These are phyloP conservation scores for Donacobius atricapilla DNA, from an alignment of 2,113 vertebrate species.

Conservation along the genomic window DNA sequence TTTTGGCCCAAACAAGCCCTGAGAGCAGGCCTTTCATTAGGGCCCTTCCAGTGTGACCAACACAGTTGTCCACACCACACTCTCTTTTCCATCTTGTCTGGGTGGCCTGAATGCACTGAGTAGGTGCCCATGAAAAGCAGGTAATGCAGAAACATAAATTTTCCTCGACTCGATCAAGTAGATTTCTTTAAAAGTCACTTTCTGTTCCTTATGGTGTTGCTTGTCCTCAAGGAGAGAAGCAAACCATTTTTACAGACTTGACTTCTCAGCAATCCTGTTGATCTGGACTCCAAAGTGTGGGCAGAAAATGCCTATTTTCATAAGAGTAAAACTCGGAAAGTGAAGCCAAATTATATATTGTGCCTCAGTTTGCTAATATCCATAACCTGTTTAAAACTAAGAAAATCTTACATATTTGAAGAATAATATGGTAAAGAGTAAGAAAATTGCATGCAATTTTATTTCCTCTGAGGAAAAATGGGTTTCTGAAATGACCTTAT, in stretches of 20 bases:
- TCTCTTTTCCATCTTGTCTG: background rate
- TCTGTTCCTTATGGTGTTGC: accelerated
- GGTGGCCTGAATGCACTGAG: background rate
- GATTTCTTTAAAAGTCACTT: background rate
- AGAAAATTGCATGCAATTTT: accelerated
- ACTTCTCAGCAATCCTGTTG: background rate
- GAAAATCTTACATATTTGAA: background rate
- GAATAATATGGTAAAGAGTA: background rate
- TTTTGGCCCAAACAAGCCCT: background rate
- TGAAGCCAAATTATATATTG: background rate
- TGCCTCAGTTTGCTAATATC: background rate
- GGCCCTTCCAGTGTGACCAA: background rate
- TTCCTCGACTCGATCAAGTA: background rate
- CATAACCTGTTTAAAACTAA: background rate
- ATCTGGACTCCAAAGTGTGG: background rate
- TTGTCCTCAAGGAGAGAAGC: background rate
- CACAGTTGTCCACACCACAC: background rate
- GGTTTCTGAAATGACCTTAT: background rate
- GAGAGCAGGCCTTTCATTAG: background rate
- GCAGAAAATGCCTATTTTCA: background rate
- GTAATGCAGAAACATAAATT: background rate
- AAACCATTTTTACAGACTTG: background rate
- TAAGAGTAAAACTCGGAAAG: background rate
- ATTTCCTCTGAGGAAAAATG: background rate
- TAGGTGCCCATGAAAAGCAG: background rate